These are phyloP conservation scores for Anthoptus insignis DNA, from an alignment of 2,888 invertebrate genomes.

Conservation along the genomic window DNA sequence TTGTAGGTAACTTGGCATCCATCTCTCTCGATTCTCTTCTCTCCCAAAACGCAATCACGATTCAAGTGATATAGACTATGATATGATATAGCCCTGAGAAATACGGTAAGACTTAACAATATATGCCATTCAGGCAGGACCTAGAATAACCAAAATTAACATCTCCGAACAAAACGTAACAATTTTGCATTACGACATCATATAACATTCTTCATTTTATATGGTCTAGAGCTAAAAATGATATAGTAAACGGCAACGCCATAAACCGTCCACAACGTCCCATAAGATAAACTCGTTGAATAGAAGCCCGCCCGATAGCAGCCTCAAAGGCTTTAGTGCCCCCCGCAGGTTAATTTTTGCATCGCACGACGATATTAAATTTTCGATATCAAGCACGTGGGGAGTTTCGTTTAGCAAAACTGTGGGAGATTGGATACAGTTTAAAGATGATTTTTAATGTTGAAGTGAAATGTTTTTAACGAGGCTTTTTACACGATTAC, in stretches of 20 bases:
- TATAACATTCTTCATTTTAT: neutral
- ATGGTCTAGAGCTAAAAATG: constrained; percentile 11
- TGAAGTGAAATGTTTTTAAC: neutral
- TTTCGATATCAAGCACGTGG: constrained; percentile 22
- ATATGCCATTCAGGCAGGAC: no score
- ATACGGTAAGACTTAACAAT: no score
- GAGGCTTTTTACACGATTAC: neutral
- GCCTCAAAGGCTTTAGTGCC: constrained; percentile 28
- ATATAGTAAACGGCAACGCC: constrained; percentile 16
- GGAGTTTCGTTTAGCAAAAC: constrained; percentile 18
- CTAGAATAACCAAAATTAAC: no score
- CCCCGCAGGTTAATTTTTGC: constrained; percentile 29
- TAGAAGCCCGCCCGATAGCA: constrained; percentile 23
- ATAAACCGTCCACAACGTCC: constrained; percentile 10
- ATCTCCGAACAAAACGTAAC: no score
- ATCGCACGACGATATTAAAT: constrained; percentile 27
- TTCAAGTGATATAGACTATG: no score
- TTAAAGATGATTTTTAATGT: constrained; percentile 5
- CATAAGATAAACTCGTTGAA: constrained; percentile 23
- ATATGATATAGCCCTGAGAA: no score
- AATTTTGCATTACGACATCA: no score
- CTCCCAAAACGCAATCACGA: no score
- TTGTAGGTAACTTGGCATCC: no score
- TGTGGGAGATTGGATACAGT: neutral
- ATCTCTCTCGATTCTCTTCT: no score